Conservation (phyloP, 2,888 invertebrate species). For the Agrotis segetum region DNA sequence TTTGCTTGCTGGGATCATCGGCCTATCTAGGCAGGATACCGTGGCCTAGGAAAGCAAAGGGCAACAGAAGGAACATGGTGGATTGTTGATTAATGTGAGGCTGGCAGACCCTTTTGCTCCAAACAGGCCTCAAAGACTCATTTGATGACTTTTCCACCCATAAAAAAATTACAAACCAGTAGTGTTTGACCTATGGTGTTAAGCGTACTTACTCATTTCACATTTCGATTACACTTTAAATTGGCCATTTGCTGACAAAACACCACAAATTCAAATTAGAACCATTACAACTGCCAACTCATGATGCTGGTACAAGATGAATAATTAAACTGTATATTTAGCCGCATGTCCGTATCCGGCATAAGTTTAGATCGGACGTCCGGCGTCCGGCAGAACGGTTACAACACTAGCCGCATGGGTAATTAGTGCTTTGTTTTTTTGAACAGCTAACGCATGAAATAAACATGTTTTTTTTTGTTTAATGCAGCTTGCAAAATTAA, state of each 20-base stretch:
- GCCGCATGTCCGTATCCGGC: conserved; percentile 55
- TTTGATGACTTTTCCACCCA: no score
- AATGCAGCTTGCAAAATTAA: background rate
- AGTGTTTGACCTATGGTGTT: no score
- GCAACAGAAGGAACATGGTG: no score
- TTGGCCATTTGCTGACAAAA: conserved; percentile 8
- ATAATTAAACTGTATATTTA: conserved; percentile 57
- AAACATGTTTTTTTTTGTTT: background rate
- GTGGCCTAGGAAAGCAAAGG: no score
- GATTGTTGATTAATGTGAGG: no score
- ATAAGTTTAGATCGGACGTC: conserved; percentile 61
- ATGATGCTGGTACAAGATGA: conserved; percentile 45
- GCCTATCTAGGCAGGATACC: no score
- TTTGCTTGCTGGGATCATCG: no score
- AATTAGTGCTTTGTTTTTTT: conserved; percentile 49
- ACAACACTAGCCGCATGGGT: conserved; percentile 48
- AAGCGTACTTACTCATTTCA: no score
- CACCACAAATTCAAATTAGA: conserved; percentile 31
- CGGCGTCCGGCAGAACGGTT: conserved; percentile 48
- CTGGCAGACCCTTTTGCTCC: no score
- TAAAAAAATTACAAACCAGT: no score
- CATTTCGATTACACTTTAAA: background rate
- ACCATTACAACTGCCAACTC: conserved; percentile 23
- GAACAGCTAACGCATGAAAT: conserved; percentile 11
- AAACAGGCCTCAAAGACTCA: no score